Base-by-base conservation (phyloP, 2,888 invertebrate genomes). In the Chalcosyrphus nemorum region DNA sequence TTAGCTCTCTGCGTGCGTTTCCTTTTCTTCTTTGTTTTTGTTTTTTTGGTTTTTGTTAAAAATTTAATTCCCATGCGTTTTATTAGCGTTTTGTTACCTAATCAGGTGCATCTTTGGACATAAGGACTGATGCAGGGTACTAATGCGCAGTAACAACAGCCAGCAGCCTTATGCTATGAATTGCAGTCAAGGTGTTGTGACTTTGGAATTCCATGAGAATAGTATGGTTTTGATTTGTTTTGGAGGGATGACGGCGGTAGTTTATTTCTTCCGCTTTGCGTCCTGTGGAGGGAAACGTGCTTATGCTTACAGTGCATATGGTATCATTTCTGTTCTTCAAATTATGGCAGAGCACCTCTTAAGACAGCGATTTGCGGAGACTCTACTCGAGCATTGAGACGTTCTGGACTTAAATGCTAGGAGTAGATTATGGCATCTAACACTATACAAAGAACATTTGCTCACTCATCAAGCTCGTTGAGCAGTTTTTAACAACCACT, bases 41-140 rank as follows among this genome's bases (percentile, higher is more conserved):
- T 21, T 45, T 32, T n/a, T 29, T 57, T 17, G 19, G 57, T 54
- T 71, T 19, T 45, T 56, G 68, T 63, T 27, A 3, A 24, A 35
- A 63, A 63, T 68, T 68, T 52, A 68, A 80, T 84, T 84, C 84
- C 84, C 80, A 84, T 68, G 84, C 57, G 78, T 41, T 72, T 72
- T 66, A 38, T 54, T 29, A 43, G 21, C 11, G 45, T 41, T 72
- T 66, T 75, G 75, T 56, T 72, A 75, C 84, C 78, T 84, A 84
- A 84, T 84, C 84, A 84, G 78, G 84, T 84, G 72, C 78, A 75
- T 84, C 78, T 78, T 59, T 54, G 57, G 68, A 65, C 78, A 75
- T 59, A 57, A 59, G 82, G 72, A 54, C 74, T 61, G 66, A 47
- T 74, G 74, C 35, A 65, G 74, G 57, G 45, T 71, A 80, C 52